A percentile compares a stretch with the other conserved stretches of the same genome.
These are phyloP conservation scores for Chaetophractus vellerosus DNA, from an alignment of 2,797 vertebrate genomes.

Conservation along the genomic window DNA sequence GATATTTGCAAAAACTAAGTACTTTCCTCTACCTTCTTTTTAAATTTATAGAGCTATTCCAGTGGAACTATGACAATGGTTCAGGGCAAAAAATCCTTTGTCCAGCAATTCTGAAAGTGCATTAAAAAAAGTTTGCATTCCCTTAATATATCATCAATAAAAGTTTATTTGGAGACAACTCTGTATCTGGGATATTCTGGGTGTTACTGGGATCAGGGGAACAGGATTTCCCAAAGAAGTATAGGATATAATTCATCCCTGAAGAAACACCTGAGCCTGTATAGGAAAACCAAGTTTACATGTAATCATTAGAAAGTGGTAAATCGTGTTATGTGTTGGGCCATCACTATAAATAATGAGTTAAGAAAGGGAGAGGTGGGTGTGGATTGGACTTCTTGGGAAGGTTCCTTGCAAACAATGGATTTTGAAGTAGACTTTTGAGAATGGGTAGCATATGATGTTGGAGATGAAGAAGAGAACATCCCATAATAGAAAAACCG, in stretches of 20 bases:
- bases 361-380: background rate
- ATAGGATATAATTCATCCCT: background rate
- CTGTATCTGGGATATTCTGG: background rate
- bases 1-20: slow-evolving; percentile 7
- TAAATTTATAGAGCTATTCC: slow-evolving; percentile 37
- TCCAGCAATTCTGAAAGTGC: background rate
- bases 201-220: background rate
- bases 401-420: background rate
- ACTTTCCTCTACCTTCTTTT: slow-evolving; percentile 6
- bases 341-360: background rate
- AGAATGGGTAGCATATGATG: background rate
- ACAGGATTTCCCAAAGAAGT: background rate
- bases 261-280: background rate
- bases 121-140: background rate
- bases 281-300: background rate
- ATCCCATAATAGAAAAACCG: background rate
- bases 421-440: background rate
- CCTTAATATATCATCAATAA: background rate
- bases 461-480: background rate
- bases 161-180: background rate
- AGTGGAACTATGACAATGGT: background rate
- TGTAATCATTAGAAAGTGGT: slow-evolving; percentile 2
- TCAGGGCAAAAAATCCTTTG: background rate
- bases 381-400: background rate
- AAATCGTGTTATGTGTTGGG: background rate